Evolutionary conservation across 2,888 invertebrate species (phyloP).

Genomic region (Caenorhabditis zanzibari): DNA sequence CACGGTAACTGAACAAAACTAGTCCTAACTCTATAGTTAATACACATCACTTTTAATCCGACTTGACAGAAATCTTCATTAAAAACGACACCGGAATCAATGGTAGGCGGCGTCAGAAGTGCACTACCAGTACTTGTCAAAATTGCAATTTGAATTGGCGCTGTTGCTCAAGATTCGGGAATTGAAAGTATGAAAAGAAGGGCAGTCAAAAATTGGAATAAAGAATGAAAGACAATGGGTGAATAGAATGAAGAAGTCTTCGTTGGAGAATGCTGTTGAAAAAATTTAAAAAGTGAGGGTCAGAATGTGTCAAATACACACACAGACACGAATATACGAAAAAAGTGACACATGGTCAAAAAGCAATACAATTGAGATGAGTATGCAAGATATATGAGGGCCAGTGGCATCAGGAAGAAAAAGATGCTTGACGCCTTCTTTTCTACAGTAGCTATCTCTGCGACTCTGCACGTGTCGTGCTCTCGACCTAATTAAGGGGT

Average conservation of each 20-base stretch:
- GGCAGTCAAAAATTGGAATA: background rate
- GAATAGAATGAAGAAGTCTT: background rate
- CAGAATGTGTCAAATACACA: conserved; percentile 30
- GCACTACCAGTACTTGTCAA: conserved; percentile 35
- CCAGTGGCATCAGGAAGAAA: conserved; percentile 24
- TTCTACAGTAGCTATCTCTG: conserved; percentile 46
- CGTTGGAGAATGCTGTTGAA: background rate
- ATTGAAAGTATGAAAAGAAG: conserved; percentile 6
- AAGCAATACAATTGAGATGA: conserved; percentile 68
- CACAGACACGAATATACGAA: conserved; percentile 22
- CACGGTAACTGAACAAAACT: conserved; percentile 22
- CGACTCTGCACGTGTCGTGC: conserved; percentile 51
- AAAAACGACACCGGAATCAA: conserved; percentile 37
- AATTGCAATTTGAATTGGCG: conserved; percentile 44
- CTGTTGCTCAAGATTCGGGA: conserved; percentile 19
- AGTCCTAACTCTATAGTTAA: background rate
- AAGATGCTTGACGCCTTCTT: conserved; percentile 40
- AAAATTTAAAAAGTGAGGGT: conserved; percentile 19
- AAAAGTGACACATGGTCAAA: conserved; percentile 68
- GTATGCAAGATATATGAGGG: conserved; percentile 69
- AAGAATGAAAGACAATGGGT: background rate
- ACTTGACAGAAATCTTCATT: conserved; percentile 52
- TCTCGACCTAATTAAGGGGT: conserved; percentile 55
- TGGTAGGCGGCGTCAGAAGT: conserved; percentile 38
- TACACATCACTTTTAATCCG: conserved; percentile 53